Evolutionary conservation across 2,113 vertebrate species (phyloP).

Genomic region (Vireo altiloquus): DNA sequence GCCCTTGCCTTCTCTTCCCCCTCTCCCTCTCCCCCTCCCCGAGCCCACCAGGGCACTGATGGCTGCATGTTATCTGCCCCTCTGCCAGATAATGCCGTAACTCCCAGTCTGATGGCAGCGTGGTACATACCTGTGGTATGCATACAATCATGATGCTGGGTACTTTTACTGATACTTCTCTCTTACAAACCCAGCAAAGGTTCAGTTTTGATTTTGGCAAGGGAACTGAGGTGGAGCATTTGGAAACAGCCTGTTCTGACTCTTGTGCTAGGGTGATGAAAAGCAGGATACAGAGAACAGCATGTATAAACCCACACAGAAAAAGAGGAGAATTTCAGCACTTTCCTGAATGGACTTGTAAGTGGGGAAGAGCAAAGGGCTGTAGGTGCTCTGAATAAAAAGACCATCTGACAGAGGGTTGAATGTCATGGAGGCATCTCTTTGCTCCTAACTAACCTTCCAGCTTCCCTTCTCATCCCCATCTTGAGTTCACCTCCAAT

Average conservation of each 20-base stretch:
- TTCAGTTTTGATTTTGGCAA: background rate
- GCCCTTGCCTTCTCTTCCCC: background rate
- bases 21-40: background rate
- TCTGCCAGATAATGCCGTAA: background rate
- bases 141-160: accelerated
- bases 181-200: background rate
- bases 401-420: background rate
- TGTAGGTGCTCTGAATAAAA: background rate
- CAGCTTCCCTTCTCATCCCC: background rate
- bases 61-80: background rate
- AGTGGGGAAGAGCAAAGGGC: background rate
- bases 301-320: background rate
- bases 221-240: background rate
- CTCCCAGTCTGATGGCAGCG: background rate
- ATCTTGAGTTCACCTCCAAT: background rate
- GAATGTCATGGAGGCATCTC: background rate
- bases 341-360: background rate
- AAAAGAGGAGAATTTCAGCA: background rate
- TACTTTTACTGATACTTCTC: no score
- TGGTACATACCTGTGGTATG: background rate
- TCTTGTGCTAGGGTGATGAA: background rate
- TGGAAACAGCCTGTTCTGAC: background rate
- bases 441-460: background rate
- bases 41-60: background rate
- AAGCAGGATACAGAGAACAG: background rate